Percentiles rank a stretch among this genome's conserved stretches.
Conservation (phyloP, 2,888 invertebrate genomes). For the Lutraria lutraria region DNA sequence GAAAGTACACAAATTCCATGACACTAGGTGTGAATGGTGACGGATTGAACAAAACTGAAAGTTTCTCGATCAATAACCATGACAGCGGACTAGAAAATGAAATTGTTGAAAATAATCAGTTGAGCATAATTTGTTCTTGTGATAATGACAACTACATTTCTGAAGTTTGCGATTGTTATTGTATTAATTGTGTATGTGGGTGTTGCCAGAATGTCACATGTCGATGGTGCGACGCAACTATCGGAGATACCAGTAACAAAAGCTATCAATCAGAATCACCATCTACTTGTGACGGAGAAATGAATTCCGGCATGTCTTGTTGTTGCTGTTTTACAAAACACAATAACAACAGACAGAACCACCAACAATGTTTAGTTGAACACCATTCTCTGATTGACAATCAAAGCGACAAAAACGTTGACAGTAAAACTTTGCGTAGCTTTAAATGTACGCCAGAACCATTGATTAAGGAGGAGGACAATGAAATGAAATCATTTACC, state of each 20-base stretch:
- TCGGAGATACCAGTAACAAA: neutral
- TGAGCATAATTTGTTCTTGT: neutral
- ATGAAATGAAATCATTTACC: neutral
- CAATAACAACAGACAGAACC: neutral
- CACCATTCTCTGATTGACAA: neutral
- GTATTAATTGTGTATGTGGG: neutral
- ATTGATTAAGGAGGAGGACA: neutral
- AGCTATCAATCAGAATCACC: neutral
- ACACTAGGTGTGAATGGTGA: neutral
- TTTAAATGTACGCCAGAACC: neutral
- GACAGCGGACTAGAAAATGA: neutral
- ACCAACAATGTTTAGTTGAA: neutral
- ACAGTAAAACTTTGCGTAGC: neutral
- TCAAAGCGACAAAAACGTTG: neutral
- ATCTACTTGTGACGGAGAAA: neutral
- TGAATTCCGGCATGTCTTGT: neutral
- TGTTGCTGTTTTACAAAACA: neutral
- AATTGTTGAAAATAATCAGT: neutral
- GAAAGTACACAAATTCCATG: neutral
- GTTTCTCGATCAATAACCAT: neutral
- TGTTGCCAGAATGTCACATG: neutral
- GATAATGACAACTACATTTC: neutral
- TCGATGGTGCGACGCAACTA: neutral
- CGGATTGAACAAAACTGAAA: slow-evolving; percentile 3
- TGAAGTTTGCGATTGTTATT: neutral